A percentile compares a stretch with the other conserved stretches of the same genome.
These are phyloP conservation scores for Phortica okadai DNA, from an alignment of 2,888 invertebrate genomes.

Conservation along the genomic window DNA sequence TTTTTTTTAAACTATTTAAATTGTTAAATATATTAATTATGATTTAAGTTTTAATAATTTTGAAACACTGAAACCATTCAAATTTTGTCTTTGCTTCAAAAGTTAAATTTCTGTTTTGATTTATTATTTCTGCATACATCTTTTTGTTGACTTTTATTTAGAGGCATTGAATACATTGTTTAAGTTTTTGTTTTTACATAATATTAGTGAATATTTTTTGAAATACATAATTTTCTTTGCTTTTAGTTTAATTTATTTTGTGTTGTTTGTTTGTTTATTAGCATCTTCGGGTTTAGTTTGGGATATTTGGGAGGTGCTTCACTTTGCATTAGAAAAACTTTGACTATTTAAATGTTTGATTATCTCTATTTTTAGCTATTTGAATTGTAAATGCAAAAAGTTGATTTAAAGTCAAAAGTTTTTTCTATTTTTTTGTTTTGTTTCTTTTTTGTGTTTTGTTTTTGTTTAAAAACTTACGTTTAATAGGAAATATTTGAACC, in stretches of 20 bases:
- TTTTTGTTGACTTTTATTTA: not conserved
- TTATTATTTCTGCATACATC: slow-evolving; percentile 6
- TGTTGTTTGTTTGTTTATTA: slow-evolving; percentile 42
- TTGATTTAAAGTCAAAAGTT: slow-evolving; percentile 23
- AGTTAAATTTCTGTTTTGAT: slow-evolving; percentile 3
- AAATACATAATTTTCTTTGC: slow-evolving; percentile 36
- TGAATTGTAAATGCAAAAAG: slow-evolving; percentile 6
- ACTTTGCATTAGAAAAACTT: not conserved
- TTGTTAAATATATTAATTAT: not conserved
- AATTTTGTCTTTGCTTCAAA: slow-evolving; percentile 32
- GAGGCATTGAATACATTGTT: not conserved
- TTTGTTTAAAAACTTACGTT: slow-evolving; percentile 51
- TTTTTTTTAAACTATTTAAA: not conserved
- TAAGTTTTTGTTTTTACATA: not conserved
- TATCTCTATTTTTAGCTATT: not conserved
- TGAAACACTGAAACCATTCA: slow-evolving; percentile 31
- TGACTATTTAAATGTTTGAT: slow-evolving; percentile 15
- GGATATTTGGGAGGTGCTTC: slow-evolving; percentile 60
- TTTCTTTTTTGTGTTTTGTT: slow-evolving; percentile 29
- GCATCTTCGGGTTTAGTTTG: slow-evolving; percentile 68
- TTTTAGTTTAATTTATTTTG: slow-evolving; percentile 35
- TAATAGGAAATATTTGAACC: slow-evolving; percentile 50
- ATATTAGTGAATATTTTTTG: too few species aligned
- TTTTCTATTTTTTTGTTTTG: slow-evolving; percentile 42
- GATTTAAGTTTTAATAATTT: slow-evolving; percentile 30